Conservation (phyloP, 2,888 invertebrate species). For the Deilephila porcellus region DNA sequence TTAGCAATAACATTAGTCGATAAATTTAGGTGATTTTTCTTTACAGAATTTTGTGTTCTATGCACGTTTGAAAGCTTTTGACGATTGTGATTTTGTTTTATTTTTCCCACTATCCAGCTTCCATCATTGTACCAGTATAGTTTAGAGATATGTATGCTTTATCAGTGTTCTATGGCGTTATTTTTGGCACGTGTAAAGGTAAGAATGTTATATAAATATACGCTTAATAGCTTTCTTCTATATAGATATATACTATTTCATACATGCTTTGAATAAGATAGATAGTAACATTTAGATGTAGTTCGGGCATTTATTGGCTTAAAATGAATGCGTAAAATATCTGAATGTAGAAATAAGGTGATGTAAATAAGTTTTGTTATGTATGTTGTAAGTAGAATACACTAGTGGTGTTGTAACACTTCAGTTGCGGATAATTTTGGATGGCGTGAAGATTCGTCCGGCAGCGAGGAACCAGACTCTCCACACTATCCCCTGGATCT, state of each 20-base stretch:
- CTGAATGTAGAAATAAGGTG: not conserved
- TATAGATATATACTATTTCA: constrained; percentile 60
- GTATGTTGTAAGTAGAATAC: not conserved
- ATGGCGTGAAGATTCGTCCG: constrained; percentile 81
- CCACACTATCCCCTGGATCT: constrained; percentile 80
- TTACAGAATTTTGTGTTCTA: constrained; percentile 37
- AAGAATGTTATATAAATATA: constrained; percentile 60
- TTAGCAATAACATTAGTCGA: constrained; percentile 31
- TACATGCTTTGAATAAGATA: constrained; percentile 66
- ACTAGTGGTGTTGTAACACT: constrained; percentile 33
- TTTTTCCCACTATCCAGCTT: constrained; percentile 63
- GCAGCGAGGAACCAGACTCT: constrained; percentile 76
- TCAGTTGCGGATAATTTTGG: constrained; percentile 73
- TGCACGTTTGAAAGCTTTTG: constrained; percentile 85
- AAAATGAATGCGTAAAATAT: not conserved
- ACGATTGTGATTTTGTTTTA: constrained; percentile 85
- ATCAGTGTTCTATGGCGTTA: constrained; percentile 60
- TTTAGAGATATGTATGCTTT: constrained; percentile 56
- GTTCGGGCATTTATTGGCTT: constrained; percentile 9
- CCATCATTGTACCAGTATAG: constrained; percentile 57
- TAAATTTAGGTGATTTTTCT: constrained; percentile 42
- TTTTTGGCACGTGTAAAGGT: constrained; percentile 59
- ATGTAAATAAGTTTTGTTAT: not conserved
- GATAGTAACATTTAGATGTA: constrained; percentile 10
- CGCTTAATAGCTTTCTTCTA: constrained; percentile 51